Evolutionary conservation across 2,797 vertebrate genomes (phyloP), one percentile per base, ranked within the genome.

Genomic region (Epinephelus coioides): DNA sequence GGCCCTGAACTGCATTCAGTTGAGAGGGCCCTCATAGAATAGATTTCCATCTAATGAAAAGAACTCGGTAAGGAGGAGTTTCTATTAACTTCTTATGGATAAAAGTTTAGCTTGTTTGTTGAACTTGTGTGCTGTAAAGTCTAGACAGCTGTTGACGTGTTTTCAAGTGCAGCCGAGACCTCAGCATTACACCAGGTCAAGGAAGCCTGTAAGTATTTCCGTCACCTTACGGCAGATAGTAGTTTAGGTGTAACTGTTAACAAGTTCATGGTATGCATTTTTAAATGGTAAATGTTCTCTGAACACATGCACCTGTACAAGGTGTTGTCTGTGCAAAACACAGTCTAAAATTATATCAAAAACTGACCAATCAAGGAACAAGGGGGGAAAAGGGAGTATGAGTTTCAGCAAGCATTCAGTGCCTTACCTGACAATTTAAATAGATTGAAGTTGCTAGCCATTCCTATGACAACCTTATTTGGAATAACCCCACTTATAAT

Each of bases 21-120:
- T 14, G 40, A 84, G 40, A 84, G 85, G 89, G 74, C 77, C 84
- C 86, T 83, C 78, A n/a, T 84, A 64, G 91, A 92, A 90, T 86
- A 88, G 87, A 86, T 91, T 93, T 89, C 80, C 82, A 89, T 91
- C 85, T 88, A 88, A 92, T 91, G 85, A 91, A 93, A 92, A 78
- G n/a, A 76, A 69, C 63, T 81, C 76, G 49, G 69, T 78, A 60
- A 85, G 82, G 61, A 81, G 63, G 69, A 69, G 72, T 68, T 81
- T 80, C 81, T 63, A 68, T 90, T 84, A 90, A 91, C 75, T 74
- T 83, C 50, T 74, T 73, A 76, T 84, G 73, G 76, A 88, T 83
- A 81, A 87, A 91, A 90, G 84, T 90, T 92, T 44, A 70, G 72
- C 78, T 85, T 89, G 85, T 89, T 87, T 86, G 69, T 78, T 73